These are phyloP conservation scores for Trachemys scripta DNA, from an alignment of 2,113 vertebrate genomes.

Conservation along the genomic window DNA sequence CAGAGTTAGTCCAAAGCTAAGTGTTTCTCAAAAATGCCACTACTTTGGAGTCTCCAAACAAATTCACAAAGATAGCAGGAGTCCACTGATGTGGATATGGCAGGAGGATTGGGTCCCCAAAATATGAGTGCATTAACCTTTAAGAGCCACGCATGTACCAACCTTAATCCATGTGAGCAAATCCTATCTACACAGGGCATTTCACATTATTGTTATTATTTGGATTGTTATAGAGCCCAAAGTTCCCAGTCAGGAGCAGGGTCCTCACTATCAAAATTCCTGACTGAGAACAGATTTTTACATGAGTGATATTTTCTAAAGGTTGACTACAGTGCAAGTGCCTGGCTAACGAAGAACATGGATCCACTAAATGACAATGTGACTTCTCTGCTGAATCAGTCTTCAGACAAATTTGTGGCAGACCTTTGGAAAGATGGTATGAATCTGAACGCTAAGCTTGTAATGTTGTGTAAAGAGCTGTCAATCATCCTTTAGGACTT, in stretches of 20 bases:
- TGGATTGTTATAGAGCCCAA: not conserved
- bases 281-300: not conserved
- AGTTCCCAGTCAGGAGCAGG: not conserved
- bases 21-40: not conserved
- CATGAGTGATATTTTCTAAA: constrained; percentile 57
- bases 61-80: not conserved
- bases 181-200: not conserved
- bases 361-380: constrained; percentile 96
- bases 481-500: not conserved
- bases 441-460: not conserved
- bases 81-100: not conserved
- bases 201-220: not conserved
- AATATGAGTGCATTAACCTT: not conserved
- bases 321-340: constrained; percentile 93
- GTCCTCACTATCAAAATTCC: not conserved
- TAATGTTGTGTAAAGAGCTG: not conserved
- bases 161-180: not conserved
- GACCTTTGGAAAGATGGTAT: constrained; percentile 96
- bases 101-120: not conserved
- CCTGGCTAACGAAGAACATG: constrained; percentile 98
- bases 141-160: not conserved
- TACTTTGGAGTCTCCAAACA: not conserved
- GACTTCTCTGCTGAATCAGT: constrained; percentile 90
- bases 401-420: constrained; percentile 92
- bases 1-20: not conserved